phyloP scores from a whole-genome alignment of 2,797 vertebrate species.

The Ctenopoma multispine region DNA sequence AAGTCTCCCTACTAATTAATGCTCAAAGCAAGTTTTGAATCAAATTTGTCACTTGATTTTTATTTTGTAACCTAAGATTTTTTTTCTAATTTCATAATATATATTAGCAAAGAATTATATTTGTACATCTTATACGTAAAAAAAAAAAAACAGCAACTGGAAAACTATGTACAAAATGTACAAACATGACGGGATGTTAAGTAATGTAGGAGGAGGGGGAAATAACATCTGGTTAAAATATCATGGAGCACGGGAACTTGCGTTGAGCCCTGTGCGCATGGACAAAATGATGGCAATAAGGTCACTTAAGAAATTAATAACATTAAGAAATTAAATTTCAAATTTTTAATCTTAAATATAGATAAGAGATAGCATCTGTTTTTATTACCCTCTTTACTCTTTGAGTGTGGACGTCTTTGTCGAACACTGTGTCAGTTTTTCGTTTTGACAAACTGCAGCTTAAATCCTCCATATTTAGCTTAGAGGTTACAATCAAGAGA shows the following conservation, averaged over 20 bases:
- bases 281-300: constrained; percentile 77
- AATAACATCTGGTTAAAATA: constrained; percentile 65
- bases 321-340: constrained; percentile 76
- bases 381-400: constrained; percentile 57
- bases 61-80: constrained; percentile 67
- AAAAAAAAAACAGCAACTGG: constrained; percentile 81
- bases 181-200: constrained; percentile 75
- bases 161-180: constrained; percentile 88
- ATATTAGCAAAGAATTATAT: constrained; percentile 90
- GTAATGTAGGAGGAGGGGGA: constrained; percentile 49
- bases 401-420: constrained; percentile 66
- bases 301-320: constrained; percentile 84
- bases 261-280: constrained; percentile 55
- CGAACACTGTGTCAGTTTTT: constrained; percentile 74
- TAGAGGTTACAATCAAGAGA: constrained; percentile 74
- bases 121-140: constrained; percentile 85
- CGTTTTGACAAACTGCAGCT: constrained; percentile 76
- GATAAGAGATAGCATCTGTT: constrained; percentile 65
- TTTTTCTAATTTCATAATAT: constrained; percentile 84
- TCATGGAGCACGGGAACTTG: constrained; percentile 63
- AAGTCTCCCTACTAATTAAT: constrained; percentile 72
- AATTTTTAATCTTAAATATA: constrained; percentile 78
- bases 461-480: constrained; percentile 72
- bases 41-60: constrained; percentile 78
- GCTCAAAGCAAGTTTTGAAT: constrained; percentile 83